These are phyloP conservation scores for Drosophila gaucha DNA, from an alignment of 2,888 invertebrate species.

Conservation along the genomic window DNA sequence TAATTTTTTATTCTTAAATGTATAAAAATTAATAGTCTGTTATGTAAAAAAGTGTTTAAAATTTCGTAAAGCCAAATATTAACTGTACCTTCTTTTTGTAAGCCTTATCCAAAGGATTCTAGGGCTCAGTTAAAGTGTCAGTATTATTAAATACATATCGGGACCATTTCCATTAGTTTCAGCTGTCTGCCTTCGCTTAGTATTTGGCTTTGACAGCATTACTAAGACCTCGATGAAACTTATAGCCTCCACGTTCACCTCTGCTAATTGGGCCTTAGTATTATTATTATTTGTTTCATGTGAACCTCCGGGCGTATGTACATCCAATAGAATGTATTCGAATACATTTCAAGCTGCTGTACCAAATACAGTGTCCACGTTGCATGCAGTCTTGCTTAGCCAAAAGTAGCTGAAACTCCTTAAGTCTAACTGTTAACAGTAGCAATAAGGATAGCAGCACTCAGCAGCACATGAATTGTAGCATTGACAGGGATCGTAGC, in stretches of 20 bases:
- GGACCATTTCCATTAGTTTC: conserved; percentile 52
- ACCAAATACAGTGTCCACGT: too few relatives aligned
- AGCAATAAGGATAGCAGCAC: conserved; percentile 23
- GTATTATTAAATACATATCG: too few relatives aligned
- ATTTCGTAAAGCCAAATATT: background rate
- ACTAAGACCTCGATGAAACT: conserved; percentile 22
- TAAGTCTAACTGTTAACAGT: conserved; percentile 6
- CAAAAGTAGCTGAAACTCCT: background rate
- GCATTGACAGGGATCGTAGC: conserved; percentile 42
- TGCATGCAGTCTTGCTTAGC: background rate
- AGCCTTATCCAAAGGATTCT: conserved; percentile 34
- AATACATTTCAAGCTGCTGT: background rate
- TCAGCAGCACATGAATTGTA: conserved; percentile 12
- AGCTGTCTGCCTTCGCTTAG: conserved; percentile 6
- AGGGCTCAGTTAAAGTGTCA: conserved; percentile 39
- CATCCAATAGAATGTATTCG: background rate
- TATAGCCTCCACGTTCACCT: too few relatives aligned
- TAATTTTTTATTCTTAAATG: background rate
- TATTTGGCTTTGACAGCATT: conserved; percentile 25
- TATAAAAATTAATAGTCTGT: background rate
- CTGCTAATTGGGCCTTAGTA: too few relatives aligned
- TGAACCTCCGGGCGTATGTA: background rate
- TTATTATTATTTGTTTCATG: too few relatives aligned
- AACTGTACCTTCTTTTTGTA: background rate
- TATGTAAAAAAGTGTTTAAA: background rate